phyloP scores from a whole-genome alignment of 2,113 vertebrate genomes.

The Nibea coibor region DNA sequence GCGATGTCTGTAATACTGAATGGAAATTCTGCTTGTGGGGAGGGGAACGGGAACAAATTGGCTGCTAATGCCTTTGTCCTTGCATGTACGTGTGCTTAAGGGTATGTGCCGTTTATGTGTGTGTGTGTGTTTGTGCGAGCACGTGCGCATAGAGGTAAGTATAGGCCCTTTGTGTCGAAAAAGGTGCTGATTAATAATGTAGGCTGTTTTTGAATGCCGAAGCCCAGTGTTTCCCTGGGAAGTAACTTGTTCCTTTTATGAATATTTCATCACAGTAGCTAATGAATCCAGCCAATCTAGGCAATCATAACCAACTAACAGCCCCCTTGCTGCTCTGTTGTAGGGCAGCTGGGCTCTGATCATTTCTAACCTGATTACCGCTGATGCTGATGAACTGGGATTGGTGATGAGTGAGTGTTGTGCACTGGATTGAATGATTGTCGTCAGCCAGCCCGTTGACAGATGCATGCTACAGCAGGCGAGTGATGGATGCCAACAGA shows the following conservation, averaged over 20 bases:
- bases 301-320: constrained; percentile 73
- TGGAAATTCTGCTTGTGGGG: constrained; percentile 30
- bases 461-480: not conserved
- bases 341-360: constrained; percentile 49
- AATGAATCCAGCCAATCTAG: constrained; percentile 71
- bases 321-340: constrained; percentile 53
- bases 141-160: constrained; percentile 10
- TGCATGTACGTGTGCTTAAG: constrained; percentile 34
- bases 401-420: constrained; percentile 53
- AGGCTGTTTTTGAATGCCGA: constrained; percentile 74
- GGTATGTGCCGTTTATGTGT: not conserved
- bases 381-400: constrained; percentile 51
- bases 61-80: constrained; percentile 10
- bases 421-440: constrained; percentile 33
- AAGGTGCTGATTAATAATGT: constrained; percentile 78
- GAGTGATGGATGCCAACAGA: constrained; percentile 22
- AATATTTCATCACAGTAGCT: constrained; percentile 80
- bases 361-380: constrained; percentile 68
- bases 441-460: constrained; percentile 22
- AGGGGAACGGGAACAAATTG: constrained; percentile 13
- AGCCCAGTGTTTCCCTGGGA: constrained; percentile 67
- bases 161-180: constrained; percentile 59
- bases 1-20: constrained; percentile 17
- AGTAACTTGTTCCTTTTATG: constrained; percentile 79
- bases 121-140: constrained; percentile 4